A percentile compares a stretch with the other conserved stretches of the same genome.
Evolutionary conservation across 92 coral and sea anemone genomes (phyloP).

Genomic region (Heteractis magnifica): DNA sequence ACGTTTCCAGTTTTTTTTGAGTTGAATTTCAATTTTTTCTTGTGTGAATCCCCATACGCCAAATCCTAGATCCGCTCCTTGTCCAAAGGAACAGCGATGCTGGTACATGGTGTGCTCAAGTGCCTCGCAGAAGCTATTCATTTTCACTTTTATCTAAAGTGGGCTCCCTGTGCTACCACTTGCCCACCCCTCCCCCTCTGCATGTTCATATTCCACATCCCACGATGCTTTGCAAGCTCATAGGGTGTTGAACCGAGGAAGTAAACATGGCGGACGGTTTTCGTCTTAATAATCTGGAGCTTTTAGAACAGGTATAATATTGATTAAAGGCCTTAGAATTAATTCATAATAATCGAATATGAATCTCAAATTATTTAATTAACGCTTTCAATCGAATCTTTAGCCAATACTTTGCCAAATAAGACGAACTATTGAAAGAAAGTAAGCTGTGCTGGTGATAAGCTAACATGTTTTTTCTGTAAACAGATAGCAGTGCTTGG

Average conservation of each 20-base stretch:
- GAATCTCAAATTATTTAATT: background rate
- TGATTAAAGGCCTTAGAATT: too few relatives aligned
- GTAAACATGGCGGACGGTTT: conserved; percentile 69
- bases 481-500: conserved; percentile 85
- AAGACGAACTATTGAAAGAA: background rate
- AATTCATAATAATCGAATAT: background rate
- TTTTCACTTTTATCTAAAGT: too few relatives aligned
- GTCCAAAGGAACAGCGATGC: too few relatives aligned
- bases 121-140: too few relatives aligned
- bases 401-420: background rate
- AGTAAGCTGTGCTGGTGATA: background rate
- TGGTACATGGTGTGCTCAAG: too few relatives aligned
- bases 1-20: too few relatives aligned
- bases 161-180: too few relatives aligned
- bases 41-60: too few relatives aligned
- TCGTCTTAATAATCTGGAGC: conserved; percentile 60
- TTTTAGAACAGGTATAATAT: conserved; percentile 65
- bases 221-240: conserved; percentile 33
- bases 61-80: too few relatives aligned
- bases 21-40: too few relatives aligned
- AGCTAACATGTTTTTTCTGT: background rate
- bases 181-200: background rate
- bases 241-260: conserved; percentile 14
- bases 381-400: conserved; percentile 4
- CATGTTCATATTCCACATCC: background rate